Evolutionary conservation across 2,888 invertebrate genomes (phyloP), one percentile per base, ranked within the genome.

Genomic region (Agrochola circellaris): DNA sequence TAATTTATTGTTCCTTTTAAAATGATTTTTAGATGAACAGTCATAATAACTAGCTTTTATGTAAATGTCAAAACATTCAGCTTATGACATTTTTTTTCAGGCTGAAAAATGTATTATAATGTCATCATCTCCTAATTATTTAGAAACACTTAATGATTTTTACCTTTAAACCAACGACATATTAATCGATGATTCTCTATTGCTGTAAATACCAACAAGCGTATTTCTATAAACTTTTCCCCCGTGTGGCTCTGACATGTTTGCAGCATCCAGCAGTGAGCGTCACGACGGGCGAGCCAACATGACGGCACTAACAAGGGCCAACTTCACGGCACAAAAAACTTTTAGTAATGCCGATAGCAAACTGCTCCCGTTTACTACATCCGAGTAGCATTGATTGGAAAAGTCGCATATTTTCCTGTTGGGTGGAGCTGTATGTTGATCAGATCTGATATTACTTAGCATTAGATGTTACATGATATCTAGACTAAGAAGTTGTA

Each of bases 311-410:
- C 65, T 56, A 82, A 75, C 45, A 45, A 34, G 54, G 9, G 75
- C 73, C 73, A 86, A 83, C 79, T 81, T 75, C 75, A 75, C 76
- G 74, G 72, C 82, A 60, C 86, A 86, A 90, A 89, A 85, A 87
- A 84, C 83, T 79, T 75, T 81, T 68, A 75, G 81, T 67, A 74
- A 76, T 75, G 66, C 61, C 67, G 84, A 81, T 82, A 74, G 54
- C 62, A 69, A 81, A 83, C 66, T 72, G 64, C 65, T 68, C n/a
- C 45, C 26, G 23, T 48, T 58, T 62, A 58, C 34, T 70, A 45
- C 26, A n/a, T 45, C 38, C 51, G 56, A 60, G 34, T 60, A 68
- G 68, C 62, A 81, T 60, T 73, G 74, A 85, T 85, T 81, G 64
- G 68, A 62, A 85, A 79, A 78, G 42, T 81, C 54, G 17, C 38